Evolutionary conservation across 30 jellyfish, hydroid and myxozoan species (phyloP).

Genomic region (Chrysaora quinquecirrha): DNA sequence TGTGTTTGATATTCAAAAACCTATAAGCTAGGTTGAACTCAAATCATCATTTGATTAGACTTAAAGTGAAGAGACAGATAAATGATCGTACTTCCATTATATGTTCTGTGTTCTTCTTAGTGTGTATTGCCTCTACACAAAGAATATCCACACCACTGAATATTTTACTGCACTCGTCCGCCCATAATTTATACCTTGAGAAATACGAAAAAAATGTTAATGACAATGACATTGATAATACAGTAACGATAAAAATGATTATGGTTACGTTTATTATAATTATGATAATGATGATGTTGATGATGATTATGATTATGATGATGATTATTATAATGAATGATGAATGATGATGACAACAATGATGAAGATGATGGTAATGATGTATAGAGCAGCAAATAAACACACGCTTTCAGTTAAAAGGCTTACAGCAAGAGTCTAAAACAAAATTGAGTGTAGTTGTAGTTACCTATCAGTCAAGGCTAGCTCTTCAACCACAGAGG

Average conservation of each 20-base stretch:
- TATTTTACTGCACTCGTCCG: constrained; percentile 89
- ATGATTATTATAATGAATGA: too few species aligned
- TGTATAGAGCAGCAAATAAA: too few species aligned
- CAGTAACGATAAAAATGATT: neutral
- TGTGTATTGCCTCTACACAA: constrained; percentile 94
- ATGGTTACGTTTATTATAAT: neutral
- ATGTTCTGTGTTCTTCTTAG: constrained; percentile 82
- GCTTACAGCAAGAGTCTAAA: too few species aligned
- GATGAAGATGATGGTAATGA: too few species aligned
- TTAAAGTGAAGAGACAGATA: neutral
- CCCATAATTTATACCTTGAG: constrained; percentile 94
- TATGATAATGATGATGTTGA: too few species aligned
- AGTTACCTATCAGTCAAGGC: constrained; percentile 94
- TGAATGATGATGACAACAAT: too few species aligned
- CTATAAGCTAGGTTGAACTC: too few species aligned
- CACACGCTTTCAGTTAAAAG: too few species aligned
- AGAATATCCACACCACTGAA: constrained; percentile 89
- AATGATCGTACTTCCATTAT: constrained; percentile 77
- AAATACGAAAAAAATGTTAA: neutral
- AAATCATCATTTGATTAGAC: neutral
- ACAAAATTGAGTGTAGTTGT: too few species aligned
- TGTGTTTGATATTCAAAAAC: too few species aligned
- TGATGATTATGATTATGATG: too few species aligned
- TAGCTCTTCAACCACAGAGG: constrained; percentile 89
- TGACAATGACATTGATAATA: neutral